Evolutionary conservation across 1,140 invertebrate genomes (phyloP).

Genomic region (Drosophila parabipectinata): DNA sequence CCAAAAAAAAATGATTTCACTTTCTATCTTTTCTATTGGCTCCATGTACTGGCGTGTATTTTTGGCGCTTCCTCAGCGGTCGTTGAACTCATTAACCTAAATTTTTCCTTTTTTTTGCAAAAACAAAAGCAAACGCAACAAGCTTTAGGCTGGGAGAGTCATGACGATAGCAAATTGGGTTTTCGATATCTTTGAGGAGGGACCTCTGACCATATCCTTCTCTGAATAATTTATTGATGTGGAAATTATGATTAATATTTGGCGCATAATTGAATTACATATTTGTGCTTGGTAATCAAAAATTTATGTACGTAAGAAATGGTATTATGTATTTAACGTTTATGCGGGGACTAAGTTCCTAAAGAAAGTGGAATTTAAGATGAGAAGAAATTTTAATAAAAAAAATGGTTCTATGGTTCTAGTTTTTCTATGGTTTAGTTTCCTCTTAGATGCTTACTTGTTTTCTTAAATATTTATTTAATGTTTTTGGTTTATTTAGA

Average conservation of each 20-base stretch:
- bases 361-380: background rate
- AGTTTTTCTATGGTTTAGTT: background rate
- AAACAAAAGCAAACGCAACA: slow-evolving; percentile 47
- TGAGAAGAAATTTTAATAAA: too few relatives aligned
- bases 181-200: background rate
- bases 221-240: slow-evolving; percentile 22
- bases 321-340: background rate
- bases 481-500: slow-evolving; percentile 1
- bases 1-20: slow-evolving; percentile 43
- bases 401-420: background rate
- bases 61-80: slow-evolving; percentile 65
- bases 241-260: slow-evolving; percentile 36
- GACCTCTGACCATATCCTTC: slow-evolving; percentile 7
- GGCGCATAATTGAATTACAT: slow-evolving; percentile 39
- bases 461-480: background rate
- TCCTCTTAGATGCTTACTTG: background rate
- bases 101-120: slow-evolving; percentile 59
- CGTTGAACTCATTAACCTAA: slow-evolving; percentile 79
- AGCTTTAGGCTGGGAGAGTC: slow-evolving; percentile 4
- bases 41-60: slow-evolving; percentile 39
- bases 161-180: slow-evolving; percentile 18
- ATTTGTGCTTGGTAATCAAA: slow-evolving; percentile 23
- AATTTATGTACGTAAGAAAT: background rate
- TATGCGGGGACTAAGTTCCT: background rate
- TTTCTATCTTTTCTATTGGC: slow-evolving; percentile 56